Conservation (phyloP, 2,113 vertebrate genomes). For the Rhombomys opimus region DNA sequence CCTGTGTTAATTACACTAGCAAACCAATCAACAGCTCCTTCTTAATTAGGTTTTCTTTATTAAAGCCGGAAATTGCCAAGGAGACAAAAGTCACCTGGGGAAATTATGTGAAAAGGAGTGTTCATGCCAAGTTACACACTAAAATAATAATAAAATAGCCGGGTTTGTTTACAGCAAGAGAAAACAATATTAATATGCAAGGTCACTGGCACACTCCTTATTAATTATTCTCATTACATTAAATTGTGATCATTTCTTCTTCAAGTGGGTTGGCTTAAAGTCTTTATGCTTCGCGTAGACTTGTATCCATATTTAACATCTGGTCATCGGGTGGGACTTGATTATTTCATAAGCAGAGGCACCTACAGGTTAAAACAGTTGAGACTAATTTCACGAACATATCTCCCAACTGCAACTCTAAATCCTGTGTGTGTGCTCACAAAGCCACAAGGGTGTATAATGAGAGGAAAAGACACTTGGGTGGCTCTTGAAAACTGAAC, state of each 20-base stretch:
- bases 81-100: conserved; percentile 94
- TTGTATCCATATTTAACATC: conserved; percentile 74
- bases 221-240: conserved; percentile 88
- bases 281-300: conserved; percentile 72
- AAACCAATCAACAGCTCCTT: conserved; percentile 98
- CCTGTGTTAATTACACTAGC: conserved; percentile 99
- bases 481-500: conserved; percentile 61
- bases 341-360: conserved; percentile 72
- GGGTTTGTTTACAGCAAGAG: conserved; percentile 88
- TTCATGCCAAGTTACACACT: conserved; percentile 91
- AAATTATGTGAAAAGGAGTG: conserved; percentile 91
- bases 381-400: conserved; percentile 79
- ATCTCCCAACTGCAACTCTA: conserved; percentile 75
- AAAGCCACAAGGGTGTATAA: conserved; percentile 77
- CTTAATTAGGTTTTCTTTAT: conserved; percentile 99
- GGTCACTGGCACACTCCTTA: conserved; percentile 88
- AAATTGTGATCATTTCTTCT: conserved; percentile 86
- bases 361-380: conserved; percentile 81
- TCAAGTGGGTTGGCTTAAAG: conserved; percentile 75
- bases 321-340: conserved; percentile 68
- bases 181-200: conserved; percentile 92
- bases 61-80: conserved; percentile 96
- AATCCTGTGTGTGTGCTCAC: conserved; percentile 72
- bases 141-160: conserved; percentile 89
- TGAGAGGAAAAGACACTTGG: conserved; percentile 66